A percentile compares a stretch with the other conserved stretches of the same genome.
Conservation (phyloP, 2,797 vertebrate species). For the Champsocephalus esox region DNA sequence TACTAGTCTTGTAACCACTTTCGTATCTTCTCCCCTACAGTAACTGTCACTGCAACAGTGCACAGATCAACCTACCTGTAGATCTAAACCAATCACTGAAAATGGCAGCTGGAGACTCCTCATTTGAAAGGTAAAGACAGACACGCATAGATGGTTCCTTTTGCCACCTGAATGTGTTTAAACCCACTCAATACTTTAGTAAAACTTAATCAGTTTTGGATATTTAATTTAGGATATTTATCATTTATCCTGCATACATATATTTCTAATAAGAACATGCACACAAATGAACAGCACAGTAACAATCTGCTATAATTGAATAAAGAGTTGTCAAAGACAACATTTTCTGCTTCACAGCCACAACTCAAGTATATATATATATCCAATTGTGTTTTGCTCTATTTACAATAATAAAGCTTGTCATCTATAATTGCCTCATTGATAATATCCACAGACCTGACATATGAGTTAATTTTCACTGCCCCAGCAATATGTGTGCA, state of each 20-base stretch:
- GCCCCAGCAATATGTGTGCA: not conserved
- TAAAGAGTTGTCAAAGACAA: not conserved
- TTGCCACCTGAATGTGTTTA: not conserved
- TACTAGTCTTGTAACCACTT: not conserved
- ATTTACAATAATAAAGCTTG: no score
- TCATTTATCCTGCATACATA: not conserved
- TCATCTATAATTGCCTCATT: not conserved
- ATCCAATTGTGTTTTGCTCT: not conserved
- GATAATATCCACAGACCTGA: not conserved
- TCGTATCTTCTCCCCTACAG: not conserved
- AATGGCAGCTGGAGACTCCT: constrained; percentile 25
- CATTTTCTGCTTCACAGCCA: not conserved
- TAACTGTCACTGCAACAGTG: not conserved
- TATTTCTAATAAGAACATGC: not conserved
- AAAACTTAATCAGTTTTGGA: not conserved
- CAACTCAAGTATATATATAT: not conserved
- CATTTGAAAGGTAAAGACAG: constrained; percentile 60
- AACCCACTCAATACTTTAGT: no score
- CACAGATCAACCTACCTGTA: not conserved
- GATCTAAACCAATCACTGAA: not conserved
- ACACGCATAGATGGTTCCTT: not conserved
- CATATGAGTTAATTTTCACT: not conserved
- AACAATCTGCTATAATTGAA: not conserved
- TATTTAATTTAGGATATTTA: not conserved
- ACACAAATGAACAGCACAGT: not conserved